These are phyloP conservation scores for Trichonephila inaurata DNA, from an alignment of 1,140 invertebrate species.

Conservation along the genomic window DNA sequence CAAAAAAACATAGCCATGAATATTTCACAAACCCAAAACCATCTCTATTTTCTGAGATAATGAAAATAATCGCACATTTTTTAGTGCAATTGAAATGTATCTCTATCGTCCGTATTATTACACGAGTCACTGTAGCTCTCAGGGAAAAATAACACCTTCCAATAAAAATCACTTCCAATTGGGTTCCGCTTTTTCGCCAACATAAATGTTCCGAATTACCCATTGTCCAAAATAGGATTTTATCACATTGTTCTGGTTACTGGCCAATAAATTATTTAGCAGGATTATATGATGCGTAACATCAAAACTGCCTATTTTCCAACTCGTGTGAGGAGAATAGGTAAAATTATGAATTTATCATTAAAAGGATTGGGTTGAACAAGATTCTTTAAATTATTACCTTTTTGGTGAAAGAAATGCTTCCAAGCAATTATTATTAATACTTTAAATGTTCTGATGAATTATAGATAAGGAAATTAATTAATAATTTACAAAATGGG, in stretches of 20 bases:
- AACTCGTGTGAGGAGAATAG: not conserved
- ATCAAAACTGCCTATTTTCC: not conserved
- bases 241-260: conserved; percentile 40
- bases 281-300: not conserved
- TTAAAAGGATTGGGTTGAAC: not conserved
- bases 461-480: not conserved
- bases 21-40: not conserved
- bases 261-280: conserved; percentile 36
- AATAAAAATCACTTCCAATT: conserved; percentile 29
- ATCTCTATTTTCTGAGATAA: not conserved
- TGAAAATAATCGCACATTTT: not conserved
- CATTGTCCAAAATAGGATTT: conserved; percentile 20
- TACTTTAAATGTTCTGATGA: not conserved
- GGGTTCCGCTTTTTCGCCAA: conserved; percentile 44
- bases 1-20: not conserved
- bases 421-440: too few relatives aligned
- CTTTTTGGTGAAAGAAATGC: too few relatives aligned
- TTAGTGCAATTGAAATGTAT: conserved; percentile 3
- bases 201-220: conserved; percentile 37
- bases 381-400: conserved; percentile 2
- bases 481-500: not conserved
- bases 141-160: conserved; percentile 13
- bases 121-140: not conserved
- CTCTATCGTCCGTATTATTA: not conserved
- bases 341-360: conserved; percentile 6